phyloP scores from a whole-genome alignment of 1,140 invertebrate species.

The Hetaerina americana region DNA sequence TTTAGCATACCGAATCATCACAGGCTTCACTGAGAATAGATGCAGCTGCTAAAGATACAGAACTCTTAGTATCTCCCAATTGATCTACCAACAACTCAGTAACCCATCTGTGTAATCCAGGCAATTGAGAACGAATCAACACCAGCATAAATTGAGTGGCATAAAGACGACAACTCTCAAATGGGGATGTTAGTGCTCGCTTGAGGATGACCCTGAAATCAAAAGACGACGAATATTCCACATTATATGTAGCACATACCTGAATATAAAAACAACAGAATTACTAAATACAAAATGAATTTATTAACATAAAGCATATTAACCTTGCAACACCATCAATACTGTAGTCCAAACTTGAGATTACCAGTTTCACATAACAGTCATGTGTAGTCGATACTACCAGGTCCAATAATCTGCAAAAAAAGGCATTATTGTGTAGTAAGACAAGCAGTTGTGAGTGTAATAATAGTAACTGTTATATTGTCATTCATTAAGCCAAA shows the following conservation, averaged over 20 bases:
- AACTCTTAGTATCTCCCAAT: constrained; percentile 61
- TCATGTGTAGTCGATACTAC: constrained; percentile 74
- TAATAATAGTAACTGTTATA: no score
- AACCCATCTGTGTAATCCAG: constrained; percentile 62
- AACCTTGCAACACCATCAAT: constrained; percentile 54
- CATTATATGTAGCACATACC: no score
- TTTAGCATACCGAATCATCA: constrained; percentile 67
- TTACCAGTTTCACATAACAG: constrained; percentile 82
- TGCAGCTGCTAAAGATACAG: constrained; percentile 62
- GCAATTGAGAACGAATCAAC: constrained; percentile 51
- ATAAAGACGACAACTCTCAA: constrained; percentile 70
- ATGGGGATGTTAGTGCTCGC: constrained; percentile 46
- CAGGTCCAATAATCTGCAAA: constrained; percentile 58
- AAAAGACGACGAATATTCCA: no score
- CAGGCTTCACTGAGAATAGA: constrained; percentile 84
- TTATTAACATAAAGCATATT: no score
- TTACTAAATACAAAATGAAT: no score
- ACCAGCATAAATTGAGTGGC: constrained; percentile 80
- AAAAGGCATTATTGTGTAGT: background rate
- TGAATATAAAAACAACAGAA: no score
- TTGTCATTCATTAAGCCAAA: no score
- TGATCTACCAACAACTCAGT: constrained; percentile 67
- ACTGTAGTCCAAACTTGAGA: constrained; percentile 79
- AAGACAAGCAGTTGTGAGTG: background rate
- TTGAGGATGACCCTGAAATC: constrained; percentile 43